Percentiles rank a stretch among this genome's conserved stretches.
Conservation (phyloP, 2,113 vertebrate genomes). For the Amia ocellicauda region DNA sequence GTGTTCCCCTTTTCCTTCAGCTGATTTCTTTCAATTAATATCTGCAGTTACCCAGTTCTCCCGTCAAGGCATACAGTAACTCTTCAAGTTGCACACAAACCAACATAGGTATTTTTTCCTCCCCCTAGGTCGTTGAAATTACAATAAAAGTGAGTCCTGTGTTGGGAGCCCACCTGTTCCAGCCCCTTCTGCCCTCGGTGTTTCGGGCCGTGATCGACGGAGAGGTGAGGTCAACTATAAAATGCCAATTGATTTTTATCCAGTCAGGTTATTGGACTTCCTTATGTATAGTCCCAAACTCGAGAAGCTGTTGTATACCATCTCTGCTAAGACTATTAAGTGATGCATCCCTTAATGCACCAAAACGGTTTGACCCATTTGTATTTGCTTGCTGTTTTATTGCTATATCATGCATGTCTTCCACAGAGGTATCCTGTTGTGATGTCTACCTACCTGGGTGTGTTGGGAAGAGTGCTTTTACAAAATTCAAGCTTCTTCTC, state of each 20-base stretch:
- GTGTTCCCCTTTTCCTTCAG: too few relatives aligned
- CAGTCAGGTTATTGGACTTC: too few relatives aligned
- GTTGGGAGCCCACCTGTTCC: slow-evolving; percentile 86
- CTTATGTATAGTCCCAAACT: too few relatives aligned
- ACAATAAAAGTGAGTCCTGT: slow-evolving; percentile 86
- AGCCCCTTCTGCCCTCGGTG: slow-evolving; percentile 81
- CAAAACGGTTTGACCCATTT: too few relatives aligned
- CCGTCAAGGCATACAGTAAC: too few relatives aligned
- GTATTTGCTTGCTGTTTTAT: not conserved
- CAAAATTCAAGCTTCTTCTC: slow-evolving; percentile 92
- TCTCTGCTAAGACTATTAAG: too few relatives aligned
- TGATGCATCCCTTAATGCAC: too few relatives aligned
- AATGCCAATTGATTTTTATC: too few relatives aligned
- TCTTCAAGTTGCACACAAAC: too few relatives aligned
- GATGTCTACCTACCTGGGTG: slow-evolving; percentile 93
- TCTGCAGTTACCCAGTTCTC: too few relatives aligned
- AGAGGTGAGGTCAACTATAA: slow-evolving; percentile 72
- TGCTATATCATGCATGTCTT: not conserved
- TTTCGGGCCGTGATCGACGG: slow-evolving; percentile 86
- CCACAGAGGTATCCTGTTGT: slow-evolving; percentile 88
- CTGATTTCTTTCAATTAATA: too few relatives aligned
- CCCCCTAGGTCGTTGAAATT: slow-evolving; percentile 88
- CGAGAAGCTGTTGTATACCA: too few relatives aligned
- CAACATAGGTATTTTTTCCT: slow-evolving; percentile 32
- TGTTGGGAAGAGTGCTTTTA: slow-evolving; percentile 85